These are phyloP conservation scores for Chironomus tentans DNA, from an alignment of 2,888 invertebrate species.

Conservation along the genomic window DNA sequence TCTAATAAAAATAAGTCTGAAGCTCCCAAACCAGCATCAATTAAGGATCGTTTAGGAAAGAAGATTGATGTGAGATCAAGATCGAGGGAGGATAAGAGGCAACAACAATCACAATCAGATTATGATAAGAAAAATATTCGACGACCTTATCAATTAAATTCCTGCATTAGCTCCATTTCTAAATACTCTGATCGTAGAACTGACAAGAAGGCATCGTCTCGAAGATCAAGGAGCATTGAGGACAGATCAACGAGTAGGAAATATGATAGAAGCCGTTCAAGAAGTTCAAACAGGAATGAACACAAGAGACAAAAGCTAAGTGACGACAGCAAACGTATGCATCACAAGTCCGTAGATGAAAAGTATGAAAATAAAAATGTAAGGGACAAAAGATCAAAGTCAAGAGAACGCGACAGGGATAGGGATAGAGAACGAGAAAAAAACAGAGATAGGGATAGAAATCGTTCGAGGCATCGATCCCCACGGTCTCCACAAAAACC, in stretches of 20 bases:
- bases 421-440: too few relatives aligned
- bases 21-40: constrained; percentile 52
- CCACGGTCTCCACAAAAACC: not conserved
- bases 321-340: not conserved
- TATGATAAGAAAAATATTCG: not conserved
- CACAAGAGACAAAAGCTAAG: not conserved
- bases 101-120: constrained; percentile 10
- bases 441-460: not conserved
- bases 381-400: too few relatives aligned
- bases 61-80: constrained; percentile 56
- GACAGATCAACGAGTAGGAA: not conserved
- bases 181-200: not conserved
- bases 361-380: too few relatives aligned
- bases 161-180: not conserved
- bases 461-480: not conserved
- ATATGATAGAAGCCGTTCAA: not conserved
- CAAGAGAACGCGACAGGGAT: too few relatives aligned
- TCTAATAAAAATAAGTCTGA: constrained; percentile 42
- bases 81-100: constrained; percentile 42
- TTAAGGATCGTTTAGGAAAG: constrained; percentile 71
- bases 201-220: too few relatives aligned
- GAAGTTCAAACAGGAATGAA: not conserved
- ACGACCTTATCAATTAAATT: not conserved
- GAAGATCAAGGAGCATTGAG: not conserved
- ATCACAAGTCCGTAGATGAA: too few relatives aligned